These are phyloP conservation scores for Potamilus streckersoni DNA, from an alignment of 1,140 invertebrate species.

Conservation along the genomic window DNA sequence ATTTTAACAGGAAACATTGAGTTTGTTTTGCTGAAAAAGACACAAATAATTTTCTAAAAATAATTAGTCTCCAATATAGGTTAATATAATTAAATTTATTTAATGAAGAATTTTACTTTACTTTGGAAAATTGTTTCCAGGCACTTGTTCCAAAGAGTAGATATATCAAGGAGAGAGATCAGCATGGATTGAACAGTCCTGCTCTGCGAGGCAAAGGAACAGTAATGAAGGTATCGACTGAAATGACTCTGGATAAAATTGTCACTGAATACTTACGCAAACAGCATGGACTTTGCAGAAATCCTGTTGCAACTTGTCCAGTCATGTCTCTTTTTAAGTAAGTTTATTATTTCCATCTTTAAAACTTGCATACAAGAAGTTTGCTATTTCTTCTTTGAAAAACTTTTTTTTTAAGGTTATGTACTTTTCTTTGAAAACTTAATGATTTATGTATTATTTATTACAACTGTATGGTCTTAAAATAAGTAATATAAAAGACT, in stretches of 20 bases:
- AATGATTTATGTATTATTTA: too few species aligned
- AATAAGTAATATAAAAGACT: too few species aligned
- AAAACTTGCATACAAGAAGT: too few species aligned
- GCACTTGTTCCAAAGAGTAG: constrained; percentile 24
- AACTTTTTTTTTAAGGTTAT: too few species aligned
- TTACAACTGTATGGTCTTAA: too few species aligned
- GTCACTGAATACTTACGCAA: constrained; percentile 96
- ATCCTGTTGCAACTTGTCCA: constrained; percentile 73
- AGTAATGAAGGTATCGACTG: constrained; percentile 32
- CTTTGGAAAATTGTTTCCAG: constrained; percentile 1
- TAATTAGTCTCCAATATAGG: background rate
- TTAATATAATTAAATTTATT: background rate
- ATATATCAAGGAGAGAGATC: constrained; percentile 42
- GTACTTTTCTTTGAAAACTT: too few species aligned
- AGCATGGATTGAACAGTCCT: constrained; percentile 24
- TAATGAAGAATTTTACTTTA: background rate
- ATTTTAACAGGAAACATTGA: too few species aligned
- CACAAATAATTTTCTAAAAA: too few species aligned
- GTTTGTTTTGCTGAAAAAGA: too few species aligned
- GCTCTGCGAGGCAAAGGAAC: constrained; percentile 22
- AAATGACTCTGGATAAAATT: constrained; percentile 82
- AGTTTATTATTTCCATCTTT: constrained; percentile 19
- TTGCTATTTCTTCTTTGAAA: too few species aligned
- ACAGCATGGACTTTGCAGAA: constrained; percentile 76
- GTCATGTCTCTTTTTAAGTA: constrained; percentile 71